Base-by-base conservation (phyloP, 1,140 invertebrate species). In the Aphelenchoides besseyi region DNA sequence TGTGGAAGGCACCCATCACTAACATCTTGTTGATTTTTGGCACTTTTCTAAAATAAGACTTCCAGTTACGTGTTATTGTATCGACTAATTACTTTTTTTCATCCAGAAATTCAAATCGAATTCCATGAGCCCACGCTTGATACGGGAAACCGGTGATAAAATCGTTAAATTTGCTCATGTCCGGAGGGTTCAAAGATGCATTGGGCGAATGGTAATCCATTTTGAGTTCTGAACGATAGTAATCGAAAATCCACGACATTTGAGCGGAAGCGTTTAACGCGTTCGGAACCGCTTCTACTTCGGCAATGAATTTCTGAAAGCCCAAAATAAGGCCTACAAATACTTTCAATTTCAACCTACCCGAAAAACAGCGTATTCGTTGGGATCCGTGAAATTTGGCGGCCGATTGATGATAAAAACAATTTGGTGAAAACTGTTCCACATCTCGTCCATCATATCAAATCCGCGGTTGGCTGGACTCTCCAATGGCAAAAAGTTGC, bases 371-470 rank as follows among this genome's bases (percentile, higher is more conserved):
- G 12, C 55, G 41, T 37, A 76, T 59, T 68, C 55, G 16, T 53
- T 29, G 0, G 29, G 5, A 32, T 79, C 57, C 35, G 79, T 66
- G 57, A 76, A 76, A 66, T 76, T 66, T 12, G 74, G 74, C 37
- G 74, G 69, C 2, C 52, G 8, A 23, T 74, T 57, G 26, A 76
- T 48, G 36, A 76, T 70, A 48, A 54, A 76, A 26, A 76, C 74
- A 35, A 79, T 78, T 74, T 76, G 74, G 28, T 80, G 63, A 64
- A 79, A 75, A 53, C 79, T 73, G 18, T 53, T 75, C 74, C 74
- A 76, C 63, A 76, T 78, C 57, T n/a, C 32, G 55, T 76, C 74
- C 72, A 76, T 69, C n/a, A 79, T 41, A 29, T 69, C 52, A 69
- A 76, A 76, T 3, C 71, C 73, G 35, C 48, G 73, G 28, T 32